Evolutionary conservation across 1,140 invertebrate species (phyloP).

Genomic region (Hypothenemus hampei): DNA sequence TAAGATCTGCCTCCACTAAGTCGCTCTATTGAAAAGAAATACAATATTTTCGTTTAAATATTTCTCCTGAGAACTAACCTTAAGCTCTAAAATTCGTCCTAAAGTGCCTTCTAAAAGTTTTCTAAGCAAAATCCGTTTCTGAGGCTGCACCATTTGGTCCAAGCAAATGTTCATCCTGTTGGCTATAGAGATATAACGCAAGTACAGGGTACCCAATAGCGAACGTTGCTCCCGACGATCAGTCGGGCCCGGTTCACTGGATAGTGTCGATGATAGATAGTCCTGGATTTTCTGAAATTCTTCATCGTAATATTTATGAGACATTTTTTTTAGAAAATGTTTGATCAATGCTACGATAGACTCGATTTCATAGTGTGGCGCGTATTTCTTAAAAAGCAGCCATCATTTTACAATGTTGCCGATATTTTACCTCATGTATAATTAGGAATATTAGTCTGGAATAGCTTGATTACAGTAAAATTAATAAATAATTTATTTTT

Average conservation of each 20-base stretch:
- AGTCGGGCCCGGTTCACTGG: conserved; percentile 53
- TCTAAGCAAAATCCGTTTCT: conserved; percentile 77
- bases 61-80: conserved; percentile 5
- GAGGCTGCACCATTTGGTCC: conserved; percentile 88
- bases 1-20: conserved; percentile 77
- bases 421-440: too few relatives aligned
- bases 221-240: conserved; percentile 56
- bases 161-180: conserved; percentile 76
- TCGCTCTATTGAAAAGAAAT: conserved; percentile 62
- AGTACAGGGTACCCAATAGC: conserved; percentile 59
- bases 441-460: too few relatives aligned
- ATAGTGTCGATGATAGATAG: conserved; percentile 58
- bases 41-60: neutral
- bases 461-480: too few relatives aligned
- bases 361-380: too few relatives aligned
- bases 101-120: conserved; percentile 74
- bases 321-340: too few relatives aligned
- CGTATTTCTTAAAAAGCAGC: too few relatives aligned
- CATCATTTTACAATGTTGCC: too few relatives aligned
- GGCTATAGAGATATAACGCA: conserved; percentile 74
- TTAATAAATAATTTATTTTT: too few relatives aligned
- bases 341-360: too few relatives aligned
- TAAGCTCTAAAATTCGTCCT: conserved; percentile 59
- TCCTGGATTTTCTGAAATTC: conserved; percentile 60
- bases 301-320: conserved; percentile 65